Percentiles rank a stretch among this genome's conserved stretches.
phyloP scores from a whole-genome alignment of 2,888 invertebrate genomes.

The Sinhomidia bicolor region DNA sequence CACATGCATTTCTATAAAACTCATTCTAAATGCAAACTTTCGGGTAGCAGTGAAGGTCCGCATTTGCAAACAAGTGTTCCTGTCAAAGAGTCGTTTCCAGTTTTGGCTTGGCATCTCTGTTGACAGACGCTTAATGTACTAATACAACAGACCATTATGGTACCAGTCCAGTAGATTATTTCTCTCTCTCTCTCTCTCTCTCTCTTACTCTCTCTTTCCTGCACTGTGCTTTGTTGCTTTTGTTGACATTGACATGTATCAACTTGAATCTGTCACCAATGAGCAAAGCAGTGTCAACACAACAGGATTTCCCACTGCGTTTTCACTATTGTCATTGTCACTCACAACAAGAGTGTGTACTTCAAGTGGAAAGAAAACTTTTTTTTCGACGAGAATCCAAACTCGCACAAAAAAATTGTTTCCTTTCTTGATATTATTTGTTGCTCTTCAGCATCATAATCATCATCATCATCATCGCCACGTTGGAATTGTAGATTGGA shows the following conservation, averaged over 20 bases:
- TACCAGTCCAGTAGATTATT: constrained; percentile 15
- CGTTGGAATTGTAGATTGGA: constrained; percentile 34
- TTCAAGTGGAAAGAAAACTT: constrained; percentile 35
- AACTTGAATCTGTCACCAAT: constrained; percentile 61
- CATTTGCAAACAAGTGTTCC: neutral
- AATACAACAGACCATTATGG: neutral
- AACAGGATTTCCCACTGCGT: constrained; percentile 21
- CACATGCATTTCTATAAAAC: no score
- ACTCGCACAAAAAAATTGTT: neutral
- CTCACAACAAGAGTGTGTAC: neutral
- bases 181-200: no score
- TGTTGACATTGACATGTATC: constrained; percentile 56
- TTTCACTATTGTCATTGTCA: constrained; percentile 46
- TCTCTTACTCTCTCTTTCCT: no score
- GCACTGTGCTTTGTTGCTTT: constrained; percentile 8
- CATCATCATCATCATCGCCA: neutral
- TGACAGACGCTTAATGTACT: no score
- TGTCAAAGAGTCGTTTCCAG: neutral
- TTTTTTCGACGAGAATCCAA: constrained; percentile 5
- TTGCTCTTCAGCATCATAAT: no score
- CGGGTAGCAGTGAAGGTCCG: no score
- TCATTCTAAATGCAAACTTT: no score
- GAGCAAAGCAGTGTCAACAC: constrained; percentile 52
- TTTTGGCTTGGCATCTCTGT: neutral
- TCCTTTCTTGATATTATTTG: neutral